Base-by-base conservation (phyloP, 2,888 invertebrate species). In the Ormia ochracea region DNA sequence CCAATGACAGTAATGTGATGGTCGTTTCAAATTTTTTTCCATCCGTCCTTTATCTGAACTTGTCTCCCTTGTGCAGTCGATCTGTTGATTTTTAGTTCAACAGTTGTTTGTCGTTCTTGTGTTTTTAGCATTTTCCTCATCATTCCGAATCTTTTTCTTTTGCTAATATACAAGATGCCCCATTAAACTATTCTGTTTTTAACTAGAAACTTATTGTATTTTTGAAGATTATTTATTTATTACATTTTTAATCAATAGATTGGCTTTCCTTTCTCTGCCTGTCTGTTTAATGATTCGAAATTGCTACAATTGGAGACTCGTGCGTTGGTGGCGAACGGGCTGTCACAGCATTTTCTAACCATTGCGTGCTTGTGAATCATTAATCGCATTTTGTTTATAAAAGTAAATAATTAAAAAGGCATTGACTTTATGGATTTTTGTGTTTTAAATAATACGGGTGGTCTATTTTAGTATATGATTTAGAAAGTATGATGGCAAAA, bases 311-410 rank as follows among this genome's bases (percentile, higher is more conserved):
- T 38, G 31, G 14, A 48, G 59, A 36, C 66, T 52, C 41, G 52
- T 61, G 76, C 70, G 68, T 79, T 75, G 75, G 68, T 72, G 59
- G 48, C 54, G n/a, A 45, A 28, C 61, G 12, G 21, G n/a, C 61
- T 48, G 52, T 38, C 45, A 23, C 45, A 65, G 36, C 9, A 68
- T 72, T 63, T 76, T 68, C 38, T 72, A 76, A 58, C 63, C 69
- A 80, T 76, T 73, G 80, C 76, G 72, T 80, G 80, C 73, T 73
- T 80, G 80, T 76, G 21, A 68, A 80, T 76, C 80, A 80, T 80
- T 76, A 80, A 80, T 80, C 80, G 80, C 63, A 73, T 76, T 76
- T 76, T 76, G 80, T 80, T 80, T 80, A 80, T 76, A 68, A 66
- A 31, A 28, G 61, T 68, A 80, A 80, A 80, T 72, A 76, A 80